Conservation (phyloP, 2,888 invertebrate genomes). For the Yponomeuta sedellus region DNA sequence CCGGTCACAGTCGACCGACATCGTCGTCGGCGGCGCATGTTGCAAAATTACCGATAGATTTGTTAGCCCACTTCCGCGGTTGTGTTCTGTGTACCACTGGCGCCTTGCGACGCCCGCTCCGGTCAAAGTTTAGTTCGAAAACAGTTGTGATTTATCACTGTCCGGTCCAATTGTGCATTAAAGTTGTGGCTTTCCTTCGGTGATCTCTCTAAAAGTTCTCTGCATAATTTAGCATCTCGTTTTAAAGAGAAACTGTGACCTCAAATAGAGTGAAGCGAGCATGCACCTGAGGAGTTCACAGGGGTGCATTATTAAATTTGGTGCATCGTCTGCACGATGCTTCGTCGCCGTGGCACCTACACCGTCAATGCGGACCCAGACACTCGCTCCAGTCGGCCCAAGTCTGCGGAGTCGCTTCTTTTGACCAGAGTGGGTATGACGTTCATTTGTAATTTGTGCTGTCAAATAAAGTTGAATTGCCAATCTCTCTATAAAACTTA, state of each 20-base stretch:
- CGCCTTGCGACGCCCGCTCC: slow-evolving; percentile 2
- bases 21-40: slow-evolving; percentile 51
- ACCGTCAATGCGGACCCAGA: slow-evolving; percentile 60
- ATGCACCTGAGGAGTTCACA: slow-evolving; percentile 1
- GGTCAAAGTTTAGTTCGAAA: background rate
- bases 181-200: background rate
- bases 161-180: background rate
- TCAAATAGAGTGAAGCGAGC: background rate
- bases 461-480: background rate
- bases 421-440: slow-evolving; percentile 49
- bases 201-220: background rate
- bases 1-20: slow-evolving; percentile 51
- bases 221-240: background rate
- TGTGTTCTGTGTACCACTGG: slow-evolving; percentile 27
- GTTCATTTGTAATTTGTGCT: slow-evolving; percentile 13
- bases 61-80: slow-evolving; percentile 55
- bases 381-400: slow-evolving; percentile 37
- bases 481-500: background rate
- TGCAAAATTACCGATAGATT: slow-evolving; percentile 63
- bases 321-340: slow-evolving; percentile 37
- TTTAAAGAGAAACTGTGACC: background rate
- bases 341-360: slow-evolving; percentile 64
- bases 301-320: slow-evolving; percentile 12
- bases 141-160: background rate
- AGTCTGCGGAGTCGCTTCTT: slow-evolving; percentile 36